Percentiles rank a stretch among this genome's conserved stretches.
Conservation (phyloP, 2,888 invertebrate genomes). For the Xiphydria camelus region DNA sequence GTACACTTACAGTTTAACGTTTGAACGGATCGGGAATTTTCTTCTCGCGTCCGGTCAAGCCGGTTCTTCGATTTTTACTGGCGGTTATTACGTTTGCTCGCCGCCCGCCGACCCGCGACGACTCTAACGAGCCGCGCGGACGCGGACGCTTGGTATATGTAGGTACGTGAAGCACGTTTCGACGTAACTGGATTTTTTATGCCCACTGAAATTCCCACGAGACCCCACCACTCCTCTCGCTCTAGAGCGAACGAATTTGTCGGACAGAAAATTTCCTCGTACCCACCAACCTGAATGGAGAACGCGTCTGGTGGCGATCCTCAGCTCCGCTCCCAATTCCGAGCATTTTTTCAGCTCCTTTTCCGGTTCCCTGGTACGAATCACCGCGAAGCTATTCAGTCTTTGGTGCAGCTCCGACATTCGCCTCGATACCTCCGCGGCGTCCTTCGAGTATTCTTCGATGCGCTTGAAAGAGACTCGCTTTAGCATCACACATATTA, state of each 20-base stretch:
- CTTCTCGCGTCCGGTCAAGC: neutral
- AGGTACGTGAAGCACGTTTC: too few species aligned
- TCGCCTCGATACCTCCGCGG: slow-evolving; percentile 63
- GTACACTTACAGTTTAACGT: too few species aligned
- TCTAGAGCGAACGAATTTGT: neutral
- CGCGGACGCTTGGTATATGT: too few species aligned
- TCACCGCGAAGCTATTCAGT: slow-evolving; percentile 61
- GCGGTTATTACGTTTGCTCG: too few species aligned
- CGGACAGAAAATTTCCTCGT: neutral
- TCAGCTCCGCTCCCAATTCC: slow-evolving; percentile 59
- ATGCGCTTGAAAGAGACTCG: slow-evolving; percentile 63
- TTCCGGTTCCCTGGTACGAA: slow-evolving; percentile 63
- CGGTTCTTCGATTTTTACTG: neutral
- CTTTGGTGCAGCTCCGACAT: slow-evolving; percentile 66
- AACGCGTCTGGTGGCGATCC: slow-evolving; percentile 36
- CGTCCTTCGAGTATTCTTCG: slow-evolving; percentile 69
- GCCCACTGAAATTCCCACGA: too few species aligned
- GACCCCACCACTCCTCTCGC: too few species aligned
- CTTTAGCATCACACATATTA: too few species aligned
- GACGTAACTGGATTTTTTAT: too few species aligned
- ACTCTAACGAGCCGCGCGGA: too few species aligned
- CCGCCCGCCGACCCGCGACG: too few species aligned
- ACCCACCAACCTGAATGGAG: slow-evolving; percentile 41
- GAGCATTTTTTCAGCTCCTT: slow-evolving; percentile 62
- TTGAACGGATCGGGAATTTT: neutral